Conservation (phyloP, 2,797 vertebrate species). For the Micrastur ruficollis region DNA sequence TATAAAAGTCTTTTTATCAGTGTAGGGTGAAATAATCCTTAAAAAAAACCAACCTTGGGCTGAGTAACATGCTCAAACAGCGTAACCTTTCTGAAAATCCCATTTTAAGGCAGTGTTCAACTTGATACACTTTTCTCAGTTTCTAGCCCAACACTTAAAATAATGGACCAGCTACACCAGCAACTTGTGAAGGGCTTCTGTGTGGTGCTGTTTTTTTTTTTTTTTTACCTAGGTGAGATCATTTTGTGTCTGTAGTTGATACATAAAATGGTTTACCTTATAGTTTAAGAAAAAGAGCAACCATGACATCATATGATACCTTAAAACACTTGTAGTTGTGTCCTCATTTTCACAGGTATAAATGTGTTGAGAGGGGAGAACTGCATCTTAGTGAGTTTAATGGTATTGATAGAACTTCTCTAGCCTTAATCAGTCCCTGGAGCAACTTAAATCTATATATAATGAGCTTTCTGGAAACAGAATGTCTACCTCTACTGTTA, state of each 20-base stretch:
- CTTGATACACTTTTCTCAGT: neutral
- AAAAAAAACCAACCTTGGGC: neutral
- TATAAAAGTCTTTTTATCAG: neutral
- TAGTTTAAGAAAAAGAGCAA: neutral
- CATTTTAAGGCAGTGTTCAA: neutral
- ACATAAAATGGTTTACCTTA: neutral
- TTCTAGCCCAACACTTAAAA: neutral
- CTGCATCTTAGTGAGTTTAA: conserved; percentile 15
- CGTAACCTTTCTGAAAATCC: neutral
- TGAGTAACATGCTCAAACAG: neutral
- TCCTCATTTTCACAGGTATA: neutral
- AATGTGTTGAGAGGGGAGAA: neutral
- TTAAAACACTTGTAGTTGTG: neutral
- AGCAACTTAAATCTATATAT: conserved; percentile 48
- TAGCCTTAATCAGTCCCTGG: conserved; percentile 42
- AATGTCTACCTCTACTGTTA: neutral
- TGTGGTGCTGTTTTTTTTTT: neutral
- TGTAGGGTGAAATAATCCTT: neutral
- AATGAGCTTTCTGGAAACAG: conserved; percentile 41
- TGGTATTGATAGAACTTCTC: conserved; percentile 35
- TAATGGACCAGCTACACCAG: fast-evolving
- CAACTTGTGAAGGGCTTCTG: neutral
- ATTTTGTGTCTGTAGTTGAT: neutral
- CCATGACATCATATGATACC: neutral
- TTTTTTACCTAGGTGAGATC: neutral